Evolutionary conservation across 2,888 invertebrate species (phyloP), one percentile per base, ranked within the genome.

Genomic region (Hydriomena furcata): DNA sequence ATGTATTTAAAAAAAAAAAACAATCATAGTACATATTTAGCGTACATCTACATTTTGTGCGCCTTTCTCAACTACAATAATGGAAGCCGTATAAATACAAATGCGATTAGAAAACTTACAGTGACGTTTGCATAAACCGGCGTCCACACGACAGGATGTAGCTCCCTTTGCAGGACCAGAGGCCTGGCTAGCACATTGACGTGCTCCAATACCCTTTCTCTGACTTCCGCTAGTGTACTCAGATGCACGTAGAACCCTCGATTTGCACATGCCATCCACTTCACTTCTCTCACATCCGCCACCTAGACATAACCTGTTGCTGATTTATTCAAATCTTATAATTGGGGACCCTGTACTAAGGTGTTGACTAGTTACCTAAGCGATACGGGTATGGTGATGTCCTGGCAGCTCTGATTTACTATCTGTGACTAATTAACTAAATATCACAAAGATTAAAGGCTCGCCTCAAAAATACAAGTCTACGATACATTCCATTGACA

Each of bases 261-360:
- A 84, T 99, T 99, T 13, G 95, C 95, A 83, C 99, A 99, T 38
- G 99, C 99, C 98, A 99, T 99, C 97, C 97, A 98, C 76, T 97
- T 96, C 58, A 98, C 96, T 76, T 98, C 97, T 60, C 96, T 92
- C 38, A 97, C 95, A 83, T 99, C 99, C 23, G 97, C 95, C 52
- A 96, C 95, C 90, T 71, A 52, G n/a, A 48, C 41, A 58, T 36
- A 27, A 45, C 47, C 42, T 54, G n/a, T n/a, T 55, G 44, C 30
- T 47, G 32, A 71, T 73, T 68, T 76, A 67, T 71, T 61, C 51
- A 49, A 44, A 50, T 40, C 43, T 37, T 21, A 10, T 21, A 27
- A 17, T 21, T 7, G 7, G 5, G 2, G 0, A 34, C 12, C 13
- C 8, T 8, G 37, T 23, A 53, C 11, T 32, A 40, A 10, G 31